Evolutionary conservation across 2,113 vertebrate species (phyloP).

Genomic region (Cyphotilapia sp.): DNA sequence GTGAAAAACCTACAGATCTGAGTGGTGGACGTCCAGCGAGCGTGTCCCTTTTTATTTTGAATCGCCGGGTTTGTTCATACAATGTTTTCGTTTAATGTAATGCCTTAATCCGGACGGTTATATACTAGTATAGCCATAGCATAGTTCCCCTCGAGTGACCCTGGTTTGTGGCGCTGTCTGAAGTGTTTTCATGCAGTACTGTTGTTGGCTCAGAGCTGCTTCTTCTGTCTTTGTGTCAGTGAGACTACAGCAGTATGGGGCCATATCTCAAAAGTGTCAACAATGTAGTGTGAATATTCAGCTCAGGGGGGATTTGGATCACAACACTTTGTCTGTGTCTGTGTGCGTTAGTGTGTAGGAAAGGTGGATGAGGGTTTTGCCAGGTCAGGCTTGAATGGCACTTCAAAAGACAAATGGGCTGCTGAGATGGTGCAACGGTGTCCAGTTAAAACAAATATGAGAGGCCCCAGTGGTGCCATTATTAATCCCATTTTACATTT

Average conservation of each 20-base stretch:
- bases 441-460: slow-evolving; percentile 53
- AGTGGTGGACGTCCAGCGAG: slow-evolving; percentile 2
- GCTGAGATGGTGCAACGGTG: slow-evolving; percentile 14
- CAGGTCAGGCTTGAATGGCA: slow-evolving; percentile 20
- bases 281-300: slow-evolving; percentile 15
- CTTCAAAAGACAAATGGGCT: slow-evolving; percentile 39
- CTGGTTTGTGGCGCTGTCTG: slow-evolving; percentile 18
- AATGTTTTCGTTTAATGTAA: slow-evolving; percentile 32
- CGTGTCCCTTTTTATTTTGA: slow-evolving; percentile 33
- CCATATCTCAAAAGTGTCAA: slow-evolving; percentile 21
- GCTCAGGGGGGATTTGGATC: background rate
- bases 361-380: background rate
- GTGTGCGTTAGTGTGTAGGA: background rate
- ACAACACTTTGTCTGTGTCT: background rate
- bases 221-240: background rate
- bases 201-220: slow-evolving; percentile 15
- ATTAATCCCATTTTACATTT: slow-evolving; percentile 27
- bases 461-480: slow-evolving; percentile 21
- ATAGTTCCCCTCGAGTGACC: slow-evolving; percentile 40
- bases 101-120: slow-evolving; percentile 1
- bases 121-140: slow-evolving; percentile 30
- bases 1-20: slow-evolving; percentile 25
- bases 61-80: background rate
- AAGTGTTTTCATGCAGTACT: slow-evolving; percentile 34
- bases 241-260: background rate